Conservation (phyloP, 2,888 invertebrate species). For the Leptopterna dolabrata region DNA sequence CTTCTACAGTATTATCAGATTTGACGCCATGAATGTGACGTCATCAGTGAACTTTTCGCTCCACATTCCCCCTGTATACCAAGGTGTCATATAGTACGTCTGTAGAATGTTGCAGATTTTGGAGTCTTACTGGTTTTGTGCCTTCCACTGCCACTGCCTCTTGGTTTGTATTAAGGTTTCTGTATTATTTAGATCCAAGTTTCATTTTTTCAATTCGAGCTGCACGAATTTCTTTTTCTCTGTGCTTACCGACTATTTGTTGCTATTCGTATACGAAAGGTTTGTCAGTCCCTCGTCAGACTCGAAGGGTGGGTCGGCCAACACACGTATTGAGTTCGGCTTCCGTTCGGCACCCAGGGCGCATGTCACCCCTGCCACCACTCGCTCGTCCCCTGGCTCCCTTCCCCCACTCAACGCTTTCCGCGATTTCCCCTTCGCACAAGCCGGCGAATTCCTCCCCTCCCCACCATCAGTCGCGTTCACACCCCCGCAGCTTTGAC, state of each 20-base stretch:
- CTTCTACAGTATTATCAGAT: no score
- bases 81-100: no score
- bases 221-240: no score
- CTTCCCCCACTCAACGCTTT: neutral
- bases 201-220: no score
- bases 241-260: neutral
- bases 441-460: slow-evolving; percentile 25
- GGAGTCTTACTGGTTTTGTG: no score
- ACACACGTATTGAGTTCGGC: slow-evolving; percentile 41
- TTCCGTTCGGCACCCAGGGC: neutral
- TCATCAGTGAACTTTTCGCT: no score
- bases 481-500: slow-evolving; percentile 15
- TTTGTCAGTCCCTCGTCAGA: neutral
- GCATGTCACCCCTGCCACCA: slow-evolving; percentile 25
- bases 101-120: no score
- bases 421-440: slow-evolving; percentile 11
- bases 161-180: no score
- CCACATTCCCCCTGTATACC: no score
- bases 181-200: no score
- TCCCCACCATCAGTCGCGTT: slow-evolving; percentile 30
- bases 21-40: no score
- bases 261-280: neutral
- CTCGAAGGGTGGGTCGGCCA: neutral
- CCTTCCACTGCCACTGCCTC: no score
- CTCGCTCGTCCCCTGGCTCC: neutral